Conservation (phyloP, 2,888 invertebrate genomes). For the Eubasilissa splendida region DNA sequence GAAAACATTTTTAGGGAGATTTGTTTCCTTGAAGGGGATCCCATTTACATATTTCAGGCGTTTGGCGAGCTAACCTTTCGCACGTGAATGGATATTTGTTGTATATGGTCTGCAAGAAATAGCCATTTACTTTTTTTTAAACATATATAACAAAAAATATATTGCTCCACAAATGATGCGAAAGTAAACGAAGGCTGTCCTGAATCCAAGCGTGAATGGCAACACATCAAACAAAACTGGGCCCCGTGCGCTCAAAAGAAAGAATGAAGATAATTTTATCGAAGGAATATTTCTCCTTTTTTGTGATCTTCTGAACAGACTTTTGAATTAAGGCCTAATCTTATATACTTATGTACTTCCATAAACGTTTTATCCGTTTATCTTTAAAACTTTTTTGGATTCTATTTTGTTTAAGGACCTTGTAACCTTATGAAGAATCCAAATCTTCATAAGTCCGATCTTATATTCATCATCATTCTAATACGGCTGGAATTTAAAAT, state of each 20-base stretch:
- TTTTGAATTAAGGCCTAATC: too few species aligned
- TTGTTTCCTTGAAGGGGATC: slow-evolving; percentile 16
- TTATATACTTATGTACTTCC: too few species aligned
- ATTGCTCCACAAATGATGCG: slow-evolving; percentile 21
- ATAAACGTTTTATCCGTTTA: too few species aligned
- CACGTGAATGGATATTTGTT: slow-evolving; percentile 1
- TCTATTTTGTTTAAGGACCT: too few species aligned
- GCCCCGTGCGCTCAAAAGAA: not conserved
- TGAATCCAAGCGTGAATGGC: slow-evolving; percentile 12
- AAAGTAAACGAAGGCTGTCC: slow-evolving; percentile 18
- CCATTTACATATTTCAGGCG: slow-evolving; percentile 29
- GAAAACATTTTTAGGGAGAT: not conserved
- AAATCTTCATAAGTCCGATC: too few species aligned
- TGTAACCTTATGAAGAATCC: too few species aligned
- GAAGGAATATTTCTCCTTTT: too few species aligned
- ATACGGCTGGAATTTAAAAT: too few species aligned
- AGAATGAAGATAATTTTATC: not conserved
- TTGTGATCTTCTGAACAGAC: too few species aligned
- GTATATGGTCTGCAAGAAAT: not conserved
- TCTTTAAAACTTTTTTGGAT: too few species aligned
- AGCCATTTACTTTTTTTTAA: not conserved
- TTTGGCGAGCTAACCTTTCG: slow-evolving; percentile 34
- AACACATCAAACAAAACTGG: slow-evolving; percentile 23
- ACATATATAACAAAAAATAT: not conserved
- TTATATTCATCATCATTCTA: too few species aligned